These are phyloP conservation scores for Pogonus chalceus DNA, from an alignment of 1,140 invertebrate genomes.

Conservation along the genomic window DNA sequence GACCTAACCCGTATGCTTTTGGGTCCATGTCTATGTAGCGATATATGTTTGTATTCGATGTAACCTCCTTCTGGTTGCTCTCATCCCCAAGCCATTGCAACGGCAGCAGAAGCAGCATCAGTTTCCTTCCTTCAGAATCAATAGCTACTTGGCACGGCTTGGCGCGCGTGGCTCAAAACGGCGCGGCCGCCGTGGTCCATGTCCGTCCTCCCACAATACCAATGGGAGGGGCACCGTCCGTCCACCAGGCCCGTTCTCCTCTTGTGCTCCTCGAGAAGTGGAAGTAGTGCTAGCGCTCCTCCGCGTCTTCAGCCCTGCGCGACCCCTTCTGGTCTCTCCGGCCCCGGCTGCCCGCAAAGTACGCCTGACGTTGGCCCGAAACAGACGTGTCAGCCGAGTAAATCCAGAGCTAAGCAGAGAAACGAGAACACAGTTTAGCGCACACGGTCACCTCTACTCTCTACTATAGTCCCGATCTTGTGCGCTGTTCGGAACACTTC, in stretches of 20 bases:
- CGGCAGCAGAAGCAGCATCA: too few species aligned
- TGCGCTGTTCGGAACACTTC: slow-evolving; percentile 1
- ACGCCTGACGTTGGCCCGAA: slow-evolving; percentile 24
- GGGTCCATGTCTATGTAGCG: not conserved
- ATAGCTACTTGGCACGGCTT: not conserved
- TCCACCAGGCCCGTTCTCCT: not conserved
- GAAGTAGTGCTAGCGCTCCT: slow-evolving; percentile 17
- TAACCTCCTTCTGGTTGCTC: not conserved
- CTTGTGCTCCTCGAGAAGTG: not conserved
- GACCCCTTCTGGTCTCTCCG: slow-evolving; percentile 18
- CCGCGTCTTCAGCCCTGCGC: slow-evolving; percentile 25
- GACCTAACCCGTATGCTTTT: too few species aligned
- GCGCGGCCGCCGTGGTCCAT: too few species aligned
- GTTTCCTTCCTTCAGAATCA: not conserved
- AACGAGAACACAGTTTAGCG: too few species aligned
- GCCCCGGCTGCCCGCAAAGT: slow-evolving; percentile 18
- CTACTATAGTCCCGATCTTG: slow-evolving; percentile 1
- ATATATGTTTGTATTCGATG: too few species aligned
- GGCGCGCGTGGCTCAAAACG: not conserved
- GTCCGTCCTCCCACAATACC: not conserved
- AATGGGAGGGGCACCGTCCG: not conserved
- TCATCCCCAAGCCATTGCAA: too few species aligned
- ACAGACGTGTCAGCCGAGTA: slow-evolving; percentile 21
- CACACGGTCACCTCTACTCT: too few species aligned
- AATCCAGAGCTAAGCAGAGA: too few species aligned